phyloP scores from a whole-genome alignment of 2,888 invertebrate species.

The Drosophila helvetica region DNA sequence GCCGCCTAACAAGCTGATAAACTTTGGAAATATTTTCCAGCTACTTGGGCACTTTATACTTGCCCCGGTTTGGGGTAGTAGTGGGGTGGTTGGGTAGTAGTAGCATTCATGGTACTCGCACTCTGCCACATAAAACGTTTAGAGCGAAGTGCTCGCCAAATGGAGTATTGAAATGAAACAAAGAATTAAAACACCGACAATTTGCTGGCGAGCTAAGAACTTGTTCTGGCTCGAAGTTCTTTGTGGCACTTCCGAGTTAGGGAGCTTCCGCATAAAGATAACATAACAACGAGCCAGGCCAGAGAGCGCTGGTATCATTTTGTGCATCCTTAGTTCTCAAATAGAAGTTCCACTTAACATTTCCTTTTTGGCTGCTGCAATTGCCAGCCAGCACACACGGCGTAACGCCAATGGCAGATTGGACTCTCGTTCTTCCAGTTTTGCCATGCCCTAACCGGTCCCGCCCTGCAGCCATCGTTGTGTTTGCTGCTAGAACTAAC shows the following conservation, averaged over 20 bases:
- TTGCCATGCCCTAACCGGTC: neutral
- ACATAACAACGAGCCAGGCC: slow-evolving; percentile 43
- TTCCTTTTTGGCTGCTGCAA: slow-evolving; percentile 51
- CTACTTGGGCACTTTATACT: slow-evolving; percentile 21
- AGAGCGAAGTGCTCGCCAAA: slow-evolving; percentile 1
- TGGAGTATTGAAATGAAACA: slow-evolving; percentile 24
- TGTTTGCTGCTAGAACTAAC: slow-evolving; percentile 28
- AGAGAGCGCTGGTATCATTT: slow-evolving; percentile 27
- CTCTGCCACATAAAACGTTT: slow-evolving; percentile 41
- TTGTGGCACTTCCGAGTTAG: slow-evolving; percentile 48
- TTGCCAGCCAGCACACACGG: slow-evolving; percentile 23
- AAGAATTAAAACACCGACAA: no score
- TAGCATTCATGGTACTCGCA: neutral
- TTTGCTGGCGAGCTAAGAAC: no score
- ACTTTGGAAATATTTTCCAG: slow-evolving; percentile 17
- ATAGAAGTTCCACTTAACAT: slow-evolving; percentile 22
- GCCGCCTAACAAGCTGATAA: slow-evolving; percentile 41
- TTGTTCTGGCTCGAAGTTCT: no score
- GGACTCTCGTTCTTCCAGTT: slow-evolving; percentile 20
- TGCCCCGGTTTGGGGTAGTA: neutral
- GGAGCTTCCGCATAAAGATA: slow-evolving; percentile 48
- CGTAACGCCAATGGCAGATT: neutral
- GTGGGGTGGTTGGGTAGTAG: no score
- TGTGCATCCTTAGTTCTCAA: slow-evolving; percentile 36
- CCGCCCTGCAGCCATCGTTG: slow-evolving; percentile 33